Conservation (phyloP, 2,797 vertebrate genomes). For the Morelia viridis region DNA sequence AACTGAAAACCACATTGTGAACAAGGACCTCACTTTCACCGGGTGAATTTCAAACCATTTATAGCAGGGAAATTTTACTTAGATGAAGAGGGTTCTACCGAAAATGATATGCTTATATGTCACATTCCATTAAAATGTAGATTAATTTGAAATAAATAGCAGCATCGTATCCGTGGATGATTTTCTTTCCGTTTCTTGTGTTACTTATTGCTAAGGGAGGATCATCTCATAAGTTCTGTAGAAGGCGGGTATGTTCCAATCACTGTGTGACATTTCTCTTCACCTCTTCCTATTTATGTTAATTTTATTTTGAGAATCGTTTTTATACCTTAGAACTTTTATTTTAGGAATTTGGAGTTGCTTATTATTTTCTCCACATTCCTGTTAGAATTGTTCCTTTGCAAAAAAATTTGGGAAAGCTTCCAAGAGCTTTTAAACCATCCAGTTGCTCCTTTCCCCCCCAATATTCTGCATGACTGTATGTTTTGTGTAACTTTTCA, state of each 20-base stretch:
- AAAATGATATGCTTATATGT: neutral
- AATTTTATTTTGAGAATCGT: constrained; percentile 39
- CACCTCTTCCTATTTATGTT: constrained; percentile 47
- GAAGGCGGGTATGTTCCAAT: constrained; percentile 84
- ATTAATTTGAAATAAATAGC: constrained; percentile 32
- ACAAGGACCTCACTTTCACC: neutral
- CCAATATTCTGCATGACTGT: constrained; percentile 63
- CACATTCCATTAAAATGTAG: constrained; percentile 4
- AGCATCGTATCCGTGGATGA: constrained; percentile 61
- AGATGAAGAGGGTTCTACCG: neutral
- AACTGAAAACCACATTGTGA: neutral
- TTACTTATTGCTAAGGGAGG: constrained; percentile 81
- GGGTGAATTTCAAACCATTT: neutral
- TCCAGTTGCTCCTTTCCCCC: constrained; percentile 18
- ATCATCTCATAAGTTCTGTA: constrained; percentile 86
- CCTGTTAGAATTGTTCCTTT: constrained; percentile 14
- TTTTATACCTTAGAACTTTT: constrained; percentile 55
- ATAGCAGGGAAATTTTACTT: neutral
- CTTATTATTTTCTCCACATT: constrained; percentile 41
- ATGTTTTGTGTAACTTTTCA: constrained; percentile 48
- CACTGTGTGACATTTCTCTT: constrained; percentile 53
- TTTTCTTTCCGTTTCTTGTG: constrained; percentile 66
- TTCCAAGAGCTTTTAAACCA: constrained; percentile 36
- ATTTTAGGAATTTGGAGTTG: constrained; percentile 33
- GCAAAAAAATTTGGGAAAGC: neutral